These are phyloP conservation scores for Nomada lathburiana DNA, from an alignment of 2,888 invertebrate genomes.

Conservation along the genomic window DNA sequence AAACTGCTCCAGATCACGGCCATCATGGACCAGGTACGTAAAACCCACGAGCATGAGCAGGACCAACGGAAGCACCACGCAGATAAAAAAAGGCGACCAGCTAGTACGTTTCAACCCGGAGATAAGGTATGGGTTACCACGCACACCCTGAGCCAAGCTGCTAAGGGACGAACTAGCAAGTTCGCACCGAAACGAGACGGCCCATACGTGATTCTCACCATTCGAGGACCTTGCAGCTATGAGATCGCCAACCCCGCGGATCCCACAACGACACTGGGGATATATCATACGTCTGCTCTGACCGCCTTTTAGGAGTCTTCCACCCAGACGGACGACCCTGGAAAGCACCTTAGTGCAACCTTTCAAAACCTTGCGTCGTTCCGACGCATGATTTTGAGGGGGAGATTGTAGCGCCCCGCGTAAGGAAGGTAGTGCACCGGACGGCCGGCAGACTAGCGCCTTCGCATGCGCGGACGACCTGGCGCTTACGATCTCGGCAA, in stretches of 20 bases:
- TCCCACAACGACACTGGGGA: not conserved
- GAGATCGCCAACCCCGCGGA: not conserved
- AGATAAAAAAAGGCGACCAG: not conserved
- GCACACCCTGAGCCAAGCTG: not conserved
- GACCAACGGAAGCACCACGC: no score
- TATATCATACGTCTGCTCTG: not conserved
- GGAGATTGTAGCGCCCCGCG: not conserved
- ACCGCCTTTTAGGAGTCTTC: not conserved
- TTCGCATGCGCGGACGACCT: no score
- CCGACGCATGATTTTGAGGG: not conserved
- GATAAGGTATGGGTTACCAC: not conserved
- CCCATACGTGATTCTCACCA: not conserved
- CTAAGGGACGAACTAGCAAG: not conserved
- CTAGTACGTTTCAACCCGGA: not conserved
- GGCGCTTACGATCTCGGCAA: no score
- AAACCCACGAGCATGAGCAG: no score
- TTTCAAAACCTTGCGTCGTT: not conserved
- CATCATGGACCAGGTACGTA: no score
- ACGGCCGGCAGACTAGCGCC: no score
- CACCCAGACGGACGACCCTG: not conserved
- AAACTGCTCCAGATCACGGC: no score
- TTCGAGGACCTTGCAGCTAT: not conserved
- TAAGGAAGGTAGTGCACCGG: no score
- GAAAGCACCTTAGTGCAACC: not conserved
- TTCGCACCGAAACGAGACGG: slow-evolving; percentile 3